Evolutionary conservation across 1,140 invertebrate species (phyloP), one percentile per base, ranked within the genome.

Genomic region (Oedothorax gibbosus): DNA sequence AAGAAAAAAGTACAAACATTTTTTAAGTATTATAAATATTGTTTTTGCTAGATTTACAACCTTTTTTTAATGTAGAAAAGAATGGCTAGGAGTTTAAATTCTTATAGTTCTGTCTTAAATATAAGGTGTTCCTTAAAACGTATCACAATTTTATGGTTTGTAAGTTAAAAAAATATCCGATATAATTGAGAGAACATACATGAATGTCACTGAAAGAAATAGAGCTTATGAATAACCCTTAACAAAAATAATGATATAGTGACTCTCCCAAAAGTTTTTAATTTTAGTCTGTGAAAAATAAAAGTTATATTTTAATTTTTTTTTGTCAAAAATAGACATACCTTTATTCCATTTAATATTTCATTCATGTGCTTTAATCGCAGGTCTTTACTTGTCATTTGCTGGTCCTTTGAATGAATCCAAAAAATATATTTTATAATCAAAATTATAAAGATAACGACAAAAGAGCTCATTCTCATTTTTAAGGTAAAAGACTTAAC

Each of bases 281-380:
- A 35, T 35, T 35, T 35, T 69, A 69, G 35, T 69, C n/a, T 6
- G 12, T 69, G 5, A 35, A 35, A 35, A 35, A 35, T 35, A 35
- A 35, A 35, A 35, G 35, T 35, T 35, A 2, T 2, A 35, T 35
- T 35, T n/a, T n/a, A n/a, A 35, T 2, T 35, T 35, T 35, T 35
- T 35, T 35, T 35, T 35, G 35, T 35, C 1, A 35, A 35, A 35
- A 68, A 54, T 35, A 35, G 35, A 64, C 18, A 64, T 80, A 95
- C 96, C 92, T 98, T 98, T 80, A 98, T 98, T 68, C 96, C 97
- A 89, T 94, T 96, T 35, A 99, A 92, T 78, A 98, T 94, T 93
- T 99, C 97, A 88, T 97, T 98, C 94, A 98, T 97, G 49, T 98
- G 90, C 89, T 97, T 98, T 0, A 98, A 95, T 88, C 97, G 92